Conservation (phyloP, 2,113 vertebrate genomes). For the Trichomycterus rosablanca region DNA sequence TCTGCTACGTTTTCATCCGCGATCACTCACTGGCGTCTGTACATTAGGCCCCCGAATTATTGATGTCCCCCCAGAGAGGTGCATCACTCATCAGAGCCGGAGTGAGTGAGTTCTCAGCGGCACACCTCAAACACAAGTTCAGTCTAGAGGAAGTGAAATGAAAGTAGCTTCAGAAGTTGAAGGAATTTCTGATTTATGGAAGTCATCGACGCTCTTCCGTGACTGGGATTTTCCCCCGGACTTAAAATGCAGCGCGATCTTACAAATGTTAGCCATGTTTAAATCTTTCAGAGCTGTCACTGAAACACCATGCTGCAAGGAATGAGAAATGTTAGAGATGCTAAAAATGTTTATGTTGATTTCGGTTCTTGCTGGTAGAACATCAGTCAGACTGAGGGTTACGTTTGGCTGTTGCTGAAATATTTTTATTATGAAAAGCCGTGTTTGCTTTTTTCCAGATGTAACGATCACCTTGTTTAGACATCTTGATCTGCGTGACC, state of each 20-base stretch:
- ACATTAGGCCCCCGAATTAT: conserved; percentile 57
- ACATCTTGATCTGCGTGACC: too few species aligned
- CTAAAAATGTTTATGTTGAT: too few species aligned
- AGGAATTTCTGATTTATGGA: conserved; percentile 16
- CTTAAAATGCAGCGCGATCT: not conserved
- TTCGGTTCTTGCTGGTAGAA: too few species aligned
- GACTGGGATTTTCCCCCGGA: not conserved
- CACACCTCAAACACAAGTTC: conserved; percentile 8
- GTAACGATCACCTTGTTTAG: too few species aligned
- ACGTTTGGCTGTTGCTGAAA: too few species aligned
- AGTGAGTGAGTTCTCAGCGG: conserved; percentile 7
- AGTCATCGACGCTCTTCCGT: not conserved
- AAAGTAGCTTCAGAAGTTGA: conserved; percentile 8
- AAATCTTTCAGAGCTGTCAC: too few species aligned
- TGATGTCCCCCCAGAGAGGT: conserved; percentile 56
- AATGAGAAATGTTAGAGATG: too few species aligned
- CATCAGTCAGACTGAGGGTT: too few species aligned
- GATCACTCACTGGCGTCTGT: conserved; percentile 58
- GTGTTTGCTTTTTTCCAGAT: too few species aligned
- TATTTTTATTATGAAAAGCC: too few species aligned
- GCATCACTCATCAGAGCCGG: conserved; percentile 51
- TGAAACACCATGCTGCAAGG: too few species aligned
- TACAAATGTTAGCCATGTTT: not conserved
- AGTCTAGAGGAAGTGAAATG: conserved; percentile 1
- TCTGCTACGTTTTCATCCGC: conserved; percentile 59